Base-by-base conservation (phyloP, 2,797 vertebrate genomes). In the Lophotriccus pileatus region DNA sequence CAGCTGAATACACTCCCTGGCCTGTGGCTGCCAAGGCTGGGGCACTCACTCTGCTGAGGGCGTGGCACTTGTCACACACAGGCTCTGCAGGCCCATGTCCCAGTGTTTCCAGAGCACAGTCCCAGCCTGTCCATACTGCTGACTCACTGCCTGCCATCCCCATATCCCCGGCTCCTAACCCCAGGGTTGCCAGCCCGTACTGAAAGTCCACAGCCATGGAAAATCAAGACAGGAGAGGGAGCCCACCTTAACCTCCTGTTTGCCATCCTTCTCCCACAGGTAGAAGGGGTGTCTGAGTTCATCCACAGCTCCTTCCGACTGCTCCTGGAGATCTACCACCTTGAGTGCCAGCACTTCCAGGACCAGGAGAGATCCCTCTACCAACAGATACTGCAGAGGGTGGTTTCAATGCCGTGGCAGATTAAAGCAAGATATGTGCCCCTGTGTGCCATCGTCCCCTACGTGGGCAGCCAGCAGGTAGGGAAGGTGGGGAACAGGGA, bases 211-310 rank as follows among this genome's bases (percentile, higher is more conserved):
- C 4, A 2, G 46, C 41, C 8, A 5, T 0, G 0, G 63, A 49
- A 80, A n/a, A 59, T 36, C 41, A 11, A 22, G 59, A 27, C 12
- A n/a, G 15, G 25, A 60, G 67, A 25, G 20, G 50, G 32, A 67
- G 6, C 18, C 20, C 73, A 30, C 22, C 13, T 36, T 58, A 52
- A 79, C 34, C 1, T 56, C 6, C 49, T 36, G 8, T 60, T 89
- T 63, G 13, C 32, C 0, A 0, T 77, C 19, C 50, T 86, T 60
- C 32, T 46, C 17, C 36, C 4, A 7, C 97, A 99, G 99, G 96
- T 98, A 37, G 98, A 99, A 47, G 98, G 99, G 1, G 97, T 99
- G 84, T 97, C 98, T 0, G 98, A 99, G 39, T 97, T 98, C 81
- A 97, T 98, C 25, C 98, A 97, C 62, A 93, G 83, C 76, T 98